Conservation (phyloP, 2,113 vertebrate species). For the Orthochromis indermauri region DNA sequence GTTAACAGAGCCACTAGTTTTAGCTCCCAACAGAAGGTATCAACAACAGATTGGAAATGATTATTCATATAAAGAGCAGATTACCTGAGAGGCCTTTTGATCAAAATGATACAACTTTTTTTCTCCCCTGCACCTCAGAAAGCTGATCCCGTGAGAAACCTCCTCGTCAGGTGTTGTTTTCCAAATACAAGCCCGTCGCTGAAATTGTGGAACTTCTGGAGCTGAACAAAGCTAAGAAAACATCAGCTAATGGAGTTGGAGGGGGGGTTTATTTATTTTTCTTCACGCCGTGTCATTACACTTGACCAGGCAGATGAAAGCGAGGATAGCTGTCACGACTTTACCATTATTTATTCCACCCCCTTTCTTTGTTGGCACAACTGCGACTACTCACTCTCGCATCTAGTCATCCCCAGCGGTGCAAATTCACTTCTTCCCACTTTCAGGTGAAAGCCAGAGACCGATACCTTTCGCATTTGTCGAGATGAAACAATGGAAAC, state of each 20-base stretch:
- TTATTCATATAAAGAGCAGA: neutral
- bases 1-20: neutral
- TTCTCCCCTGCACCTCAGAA: neutral
- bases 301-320: conserved; percentile 25
- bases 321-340: conserved; percentile 36
- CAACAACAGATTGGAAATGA: neutral
- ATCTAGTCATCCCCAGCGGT: neutral
- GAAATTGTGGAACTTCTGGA: neutral
- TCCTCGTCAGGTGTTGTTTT: conserved; percentile 1
- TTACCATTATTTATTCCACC: neutral
- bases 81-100: neutral
- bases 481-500: neutral
- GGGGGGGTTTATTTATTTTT: neutral
- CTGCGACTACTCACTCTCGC: neutral
- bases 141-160: conserved; percentile 11
- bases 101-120: neutral
- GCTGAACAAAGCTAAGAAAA: neutral
- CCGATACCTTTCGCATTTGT: neutral
- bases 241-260: neutral
- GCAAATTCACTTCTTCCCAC: neutral
- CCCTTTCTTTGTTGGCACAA: conserved; percentile 1
- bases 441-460: too few relatives aligned
- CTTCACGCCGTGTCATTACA: conserved; percentile 16
- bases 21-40: neutral
- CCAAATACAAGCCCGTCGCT: neutral